phyloP scores from a whole-genome alignment of 2,113 vertebrate genomes.

The Synodontis membranacea region DNA sequence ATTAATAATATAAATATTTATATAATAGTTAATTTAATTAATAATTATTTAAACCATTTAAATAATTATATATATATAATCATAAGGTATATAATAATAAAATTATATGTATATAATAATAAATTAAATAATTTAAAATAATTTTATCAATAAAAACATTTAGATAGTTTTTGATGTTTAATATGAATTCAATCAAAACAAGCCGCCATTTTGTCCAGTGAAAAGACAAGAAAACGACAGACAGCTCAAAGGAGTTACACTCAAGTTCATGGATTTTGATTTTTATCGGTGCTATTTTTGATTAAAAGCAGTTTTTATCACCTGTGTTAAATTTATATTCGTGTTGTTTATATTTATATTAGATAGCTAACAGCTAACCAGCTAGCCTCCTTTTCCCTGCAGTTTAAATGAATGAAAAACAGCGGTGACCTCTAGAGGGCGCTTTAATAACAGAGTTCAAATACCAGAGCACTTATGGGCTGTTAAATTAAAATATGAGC shows the following conservation, averaged over 20 bases:
- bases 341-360: not conserved
- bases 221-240: not conserved
- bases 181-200: not conserved
- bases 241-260: no score
- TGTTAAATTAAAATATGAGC: not conserved
- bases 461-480: no score
- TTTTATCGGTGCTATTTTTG: not conserved
- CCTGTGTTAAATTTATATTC: not conserved
- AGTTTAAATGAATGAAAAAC: not conserved
- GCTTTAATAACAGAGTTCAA: not conserved
- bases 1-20: no score
- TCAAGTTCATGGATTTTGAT: not conserved
- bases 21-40: no score
- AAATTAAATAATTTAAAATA: no score
- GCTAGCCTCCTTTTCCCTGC: not conserved
- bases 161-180: not conserved
- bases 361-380: not conserved
- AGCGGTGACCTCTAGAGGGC: not conserved
- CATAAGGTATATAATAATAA: no score
- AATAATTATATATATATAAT: no score
- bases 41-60: no score
- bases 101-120: no score
- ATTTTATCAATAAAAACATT: not conserved
- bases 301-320: not conserved
- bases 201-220: not conserved